Evolutionary conservation across 1,140 invertebrate genomes (phyloP).

Genomic region (Cydia splendana): DNA sequence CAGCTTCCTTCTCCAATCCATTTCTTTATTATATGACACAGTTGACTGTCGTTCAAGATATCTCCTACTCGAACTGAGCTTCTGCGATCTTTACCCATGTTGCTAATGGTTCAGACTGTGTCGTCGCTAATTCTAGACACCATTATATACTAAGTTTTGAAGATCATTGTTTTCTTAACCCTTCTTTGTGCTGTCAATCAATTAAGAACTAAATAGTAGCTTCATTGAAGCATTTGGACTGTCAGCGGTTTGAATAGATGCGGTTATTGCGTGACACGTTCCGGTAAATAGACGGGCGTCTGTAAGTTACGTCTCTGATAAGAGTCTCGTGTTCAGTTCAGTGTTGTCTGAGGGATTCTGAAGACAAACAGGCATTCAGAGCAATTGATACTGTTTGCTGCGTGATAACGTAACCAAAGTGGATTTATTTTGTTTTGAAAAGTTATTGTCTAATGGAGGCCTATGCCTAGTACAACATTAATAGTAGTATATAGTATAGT

Average conservation of each 20-base stretch:
- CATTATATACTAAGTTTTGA: background rate
- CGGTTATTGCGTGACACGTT: background rate
- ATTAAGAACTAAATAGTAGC: background rate
- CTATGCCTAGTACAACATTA: no score
- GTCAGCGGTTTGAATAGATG: background rate
- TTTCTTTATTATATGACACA: slow-evolving; percentile 47
- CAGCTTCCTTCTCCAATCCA: slow-evolving; percentile 38
- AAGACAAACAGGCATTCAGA: background rate
- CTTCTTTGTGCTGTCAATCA: slow-evolving; percentile 14
- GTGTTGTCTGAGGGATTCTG: slow-evolving; percentile 9
- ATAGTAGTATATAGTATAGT: no score
- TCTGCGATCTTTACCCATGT: slow-evolving; percentile 1
- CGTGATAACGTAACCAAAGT: background rate
- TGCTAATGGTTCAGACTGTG: background rate
- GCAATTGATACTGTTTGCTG: background rate
- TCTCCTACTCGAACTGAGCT: slow-evolving; percentile 35
- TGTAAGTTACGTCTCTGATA: background rate
- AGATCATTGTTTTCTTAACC: slow-evolving; percentile 1
- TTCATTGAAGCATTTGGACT: background rate
- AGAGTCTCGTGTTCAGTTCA: background rate
- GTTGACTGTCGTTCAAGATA: slow-evolving; percentile 52
- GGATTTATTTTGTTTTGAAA: no score
- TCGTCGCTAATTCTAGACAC: background rate
- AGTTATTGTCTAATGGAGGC: no score
- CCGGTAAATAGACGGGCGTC: background rate